Conservation (phyloP, 2,113 vertebrate species). For the Megaceryle torquata region DNA sequence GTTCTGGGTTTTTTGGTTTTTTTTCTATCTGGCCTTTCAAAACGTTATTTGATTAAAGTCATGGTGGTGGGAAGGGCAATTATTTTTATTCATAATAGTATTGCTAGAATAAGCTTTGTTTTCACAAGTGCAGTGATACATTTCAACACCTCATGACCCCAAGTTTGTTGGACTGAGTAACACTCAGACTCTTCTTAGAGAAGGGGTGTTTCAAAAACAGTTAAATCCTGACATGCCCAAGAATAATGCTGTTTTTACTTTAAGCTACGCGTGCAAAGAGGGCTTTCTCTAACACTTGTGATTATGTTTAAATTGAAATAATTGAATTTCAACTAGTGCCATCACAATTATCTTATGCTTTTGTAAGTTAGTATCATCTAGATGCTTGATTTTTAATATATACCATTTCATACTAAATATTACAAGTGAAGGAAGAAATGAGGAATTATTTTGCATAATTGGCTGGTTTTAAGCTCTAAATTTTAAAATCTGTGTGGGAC, state of each 20-base stretch:
- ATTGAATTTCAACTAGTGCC: background rate
- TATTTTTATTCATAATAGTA: background rate
- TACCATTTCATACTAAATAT: background rate
- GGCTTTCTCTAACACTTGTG: background rate
- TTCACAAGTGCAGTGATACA: background rate
- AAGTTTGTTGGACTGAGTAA: background rate
- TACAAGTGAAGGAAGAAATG: background rate
- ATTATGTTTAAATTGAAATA: background rate
- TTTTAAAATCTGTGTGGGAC: background rate
- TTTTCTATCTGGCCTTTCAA: background rate
- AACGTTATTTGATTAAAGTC: background rate
- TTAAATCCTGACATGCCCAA: background rate
- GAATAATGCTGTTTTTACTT: background rate
- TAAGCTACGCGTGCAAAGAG: background rate
- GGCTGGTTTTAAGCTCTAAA: background rate
- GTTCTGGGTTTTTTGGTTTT: fast-evolving
- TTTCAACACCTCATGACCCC: background rate
- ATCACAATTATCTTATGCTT: background rate
- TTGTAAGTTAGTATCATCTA: background rate
- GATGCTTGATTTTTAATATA: background rate
- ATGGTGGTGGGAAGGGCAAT: background rate
- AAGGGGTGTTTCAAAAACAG: background rate
- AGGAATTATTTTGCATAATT: background rate
- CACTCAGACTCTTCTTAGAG: background rate
- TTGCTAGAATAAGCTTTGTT: background rate